phyloP scores from a whole-genome alignment of 2,113 vertebrate species.

The Cairina moschata region DNA sequence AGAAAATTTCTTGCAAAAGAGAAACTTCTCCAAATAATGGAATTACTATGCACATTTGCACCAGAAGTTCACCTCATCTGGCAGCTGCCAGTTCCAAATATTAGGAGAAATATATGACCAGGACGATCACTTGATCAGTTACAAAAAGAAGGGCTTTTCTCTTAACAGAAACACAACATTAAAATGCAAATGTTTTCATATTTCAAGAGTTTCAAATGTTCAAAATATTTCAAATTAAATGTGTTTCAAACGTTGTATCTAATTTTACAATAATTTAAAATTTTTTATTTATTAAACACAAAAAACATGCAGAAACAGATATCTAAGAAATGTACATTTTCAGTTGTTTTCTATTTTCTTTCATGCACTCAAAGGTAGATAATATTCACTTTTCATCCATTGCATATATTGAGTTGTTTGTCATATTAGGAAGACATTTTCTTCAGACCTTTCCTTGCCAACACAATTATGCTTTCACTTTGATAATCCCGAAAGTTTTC shows the following conservation, averaged over 20 bases:
- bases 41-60: background rate
- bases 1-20: too few relatives aligned
- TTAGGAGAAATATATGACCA: too few relatives aligned
- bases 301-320: background rate
- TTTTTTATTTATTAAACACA: background rate
- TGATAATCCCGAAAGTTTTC: background rate
- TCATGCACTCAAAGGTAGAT: background rate
- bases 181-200: background rate
- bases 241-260: background rate
- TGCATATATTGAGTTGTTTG: background rate
- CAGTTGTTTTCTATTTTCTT: background rate
- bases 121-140: background rate
- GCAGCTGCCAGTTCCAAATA: background rate
- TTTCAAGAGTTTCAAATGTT: background rate
- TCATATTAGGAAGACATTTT: background rate
- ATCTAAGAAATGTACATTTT: background rate
- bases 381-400: background rate
- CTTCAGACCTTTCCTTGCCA: background rate
- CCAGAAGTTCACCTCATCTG: fast-evolving
- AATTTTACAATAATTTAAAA: background rate
- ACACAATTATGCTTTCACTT: background rate
- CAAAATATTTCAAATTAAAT: background rate
- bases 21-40: background rate
- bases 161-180: background rate
- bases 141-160: background rate